These are phyloP conservation scores for Cosmorhoe ocellata DNA, from an alignment of 2,888 invertebrate species.

Conservation along the genomic window DNA sequence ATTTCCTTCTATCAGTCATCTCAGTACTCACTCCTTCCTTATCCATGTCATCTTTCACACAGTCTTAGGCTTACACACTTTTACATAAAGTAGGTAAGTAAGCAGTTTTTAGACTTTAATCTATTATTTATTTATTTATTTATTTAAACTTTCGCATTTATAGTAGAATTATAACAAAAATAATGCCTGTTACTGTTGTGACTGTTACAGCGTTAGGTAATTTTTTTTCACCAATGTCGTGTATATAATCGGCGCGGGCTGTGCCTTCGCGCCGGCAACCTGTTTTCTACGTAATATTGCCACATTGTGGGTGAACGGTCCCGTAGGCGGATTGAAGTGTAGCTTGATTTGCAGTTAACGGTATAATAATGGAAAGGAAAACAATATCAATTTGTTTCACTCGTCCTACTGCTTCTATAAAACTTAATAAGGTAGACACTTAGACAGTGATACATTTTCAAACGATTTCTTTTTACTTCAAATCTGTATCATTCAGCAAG, in stretches of 20 bases:
- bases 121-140: no score
- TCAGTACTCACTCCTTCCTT: no score
- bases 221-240: no score
- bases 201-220: no score
- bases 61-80: no score
- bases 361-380: constrained; percentile 29
- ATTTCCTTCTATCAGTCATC: no score
- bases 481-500: background rate
- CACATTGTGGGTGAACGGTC: constrained; percentile 20
- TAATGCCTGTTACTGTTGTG: no score
- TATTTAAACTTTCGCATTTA: no score
- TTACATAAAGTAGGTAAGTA: no score
- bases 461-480: constrained; percentile 5
- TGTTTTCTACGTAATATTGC: constrained; percentile 6
- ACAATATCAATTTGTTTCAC: constrained; percentile 25
- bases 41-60: no score
- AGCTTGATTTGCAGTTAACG: constrained; percentile 31
- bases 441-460: background rate
- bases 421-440: constrained; percentile 12
- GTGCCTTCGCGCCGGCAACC: background rate
- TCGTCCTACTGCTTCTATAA: constrained; percentile 19
- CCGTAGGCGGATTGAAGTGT: constrained; percentile 33
- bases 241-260: background rate
- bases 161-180: no score
- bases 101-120: no score